Evolutionary conservation across 2,888 invertebrate species (phyloP).

Genomic region (Sinopyrophorus schimmeli): DNA sequence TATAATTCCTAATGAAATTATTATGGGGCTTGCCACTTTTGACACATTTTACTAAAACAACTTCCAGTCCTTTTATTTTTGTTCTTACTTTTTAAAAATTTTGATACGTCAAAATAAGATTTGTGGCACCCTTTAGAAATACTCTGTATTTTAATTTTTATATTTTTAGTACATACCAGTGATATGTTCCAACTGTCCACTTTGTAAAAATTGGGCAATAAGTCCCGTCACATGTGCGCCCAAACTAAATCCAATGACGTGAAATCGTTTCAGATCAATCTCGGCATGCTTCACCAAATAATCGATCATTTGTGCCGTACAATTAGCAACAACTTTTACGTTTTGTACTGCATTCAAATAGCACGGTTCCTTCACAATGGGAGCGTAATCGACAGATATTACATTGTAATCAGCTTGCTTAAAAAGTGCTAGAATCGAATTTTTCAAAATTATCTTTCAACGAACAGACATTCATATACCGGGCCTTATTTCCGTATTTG

Average conservation of each 20-base stretch:
- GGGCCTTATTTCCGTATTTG: constrained; percentile 64
- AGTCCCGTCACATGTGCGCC: constrained; percentile 65
- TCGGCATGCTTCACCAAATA: constrained; percentile 54
- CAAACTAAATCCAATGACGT: constrained; percentile 67
- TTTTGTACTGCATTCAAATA: constrained; percentile 63
- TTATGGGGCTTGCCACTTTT: too few species aligned
- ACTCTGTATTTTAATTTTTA: constrained; percentile 41
- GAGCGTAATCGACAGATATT: constrained; percentile 65
- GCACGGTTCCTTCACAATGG: constrained; percentile 62
- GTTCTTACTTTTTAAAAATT: too few species aligned
- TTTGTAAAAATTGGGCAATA: constrained; percentile 56
- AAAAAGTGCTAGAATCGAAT: constrained; percentile 58
- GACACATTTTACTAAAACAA: too few species aligned
- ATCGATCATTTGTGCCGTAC: constrained; percentile 63
- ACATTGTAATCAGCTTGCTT: constrained; percentile 62
- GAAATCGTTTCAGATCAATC: constrained; percentile 57
- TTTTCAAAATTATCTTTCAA: too few species aligned
- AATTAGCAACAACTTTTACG: constrained; percentile 63
- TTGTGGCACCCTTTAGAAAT: too few species aligned
- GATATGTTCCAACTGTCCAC: constrained; percentile 58
- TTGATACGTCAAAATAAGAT: too few species aligned
- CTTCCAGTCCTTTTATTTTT: too few species aligned
- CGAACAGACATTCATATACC: constrained; percentile 50
- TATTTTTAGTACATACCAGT: constrained; percentile 61
- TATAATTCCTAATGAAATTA: too few species aligned